Evolutionary conservation across 2,113 vertebrate species (phyloP), one percentile per base, ranked within the genome.

Genomic region (Pyxicephalus adspersus): DNA sequence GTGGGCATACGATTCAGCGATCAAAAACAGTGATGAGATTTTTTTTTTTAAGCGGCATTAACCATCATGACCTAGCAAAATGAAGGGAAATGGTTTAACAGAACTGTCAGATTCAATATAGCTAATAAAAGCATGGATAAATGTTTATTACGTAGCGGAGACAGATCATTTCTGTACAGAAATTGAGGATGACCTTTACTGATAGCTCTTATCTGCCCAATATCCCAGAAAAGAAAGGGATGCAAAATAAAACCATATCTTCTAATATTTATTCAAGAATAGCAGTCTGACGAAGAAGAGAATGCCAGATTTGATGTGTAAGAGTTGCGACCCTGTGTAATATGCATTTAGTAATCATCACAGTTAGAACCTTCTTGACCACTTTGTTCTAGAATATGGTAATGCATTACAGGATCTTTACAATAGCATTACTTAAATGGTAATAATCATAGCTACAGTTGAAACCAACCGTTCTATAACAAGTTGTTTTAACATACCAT

Each of bases 21-120:
- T 94, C 93, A 95, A 93, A 92, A 91, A 88, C 89, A 87, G 88
- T 92, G 90, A 92, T 95, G 94, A 92, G 94, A 95, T 95, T 94
- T 96, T 77, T 64, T n/a, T 77, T 81, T 74, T 95, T 96, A 94
- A 92, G 92, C 95, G 91, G 95, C 95, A 95, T 96, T 98, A 96
- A 96, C 96, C 93, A 92, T 95, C 94, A 92, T 94, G 97, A 97
- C 95, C 96, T 87, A 92, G 94, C 92, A 94, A 91, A 91, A 95
- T 91, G 93, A 93, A 93, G 93, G 94, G 92, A 95, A 96, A 96
- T 92, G 95, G 95, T 96, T 98, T 99, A 98, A 97, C 96, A 95
- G 95, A 96, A 96, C 95, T 98, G 97, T 99, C 97, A 98, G 93
- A 93, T 97, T 93, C 95, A 97, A 99, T 99, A 94, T 95, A 96